These are phyloP conservation scores for Trachelus tabidus DNA, from an alignment of 2,888 invertebrate genomes.

Conservation along the genomic window DNA sequence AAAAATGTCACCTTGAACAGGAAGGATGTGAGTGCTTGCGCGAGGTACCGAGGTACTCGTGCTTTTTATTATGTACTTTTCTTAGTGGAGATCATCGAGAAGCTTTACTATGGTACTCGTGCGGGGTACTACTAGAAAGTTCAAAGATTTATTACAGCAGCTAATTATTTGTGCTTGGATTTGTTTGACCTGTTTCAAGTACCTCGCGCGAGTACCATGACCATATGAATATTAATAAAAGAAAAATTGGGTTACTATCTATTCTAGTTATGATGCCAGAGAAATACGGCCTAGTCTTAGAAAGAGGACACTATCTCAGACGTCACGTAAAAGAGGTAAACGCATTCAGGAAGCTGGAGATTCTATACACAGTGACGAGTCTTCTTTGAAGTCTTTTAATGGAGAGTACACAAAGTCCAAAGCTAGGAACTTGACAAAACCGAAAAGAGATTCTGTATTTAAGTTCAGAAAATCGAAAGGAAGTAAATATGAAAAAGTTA, in stretches of 20 bases:
- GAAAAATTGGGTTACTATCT: neutral
- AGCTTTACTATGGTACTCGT: neutral
- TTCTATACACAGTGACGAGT: neutral
- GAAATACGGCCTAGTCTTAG: neutral
- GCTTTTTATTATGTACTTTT: neutral
- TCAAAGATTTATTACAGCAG: neutral
- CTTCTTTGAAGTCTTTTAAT: neutral
- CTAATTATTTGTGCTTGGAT: too few relatives aligned
- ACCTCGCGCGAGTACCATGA: neutral
- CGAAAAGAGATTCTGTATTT: neutral
- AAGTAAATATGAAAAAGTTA: neutral
- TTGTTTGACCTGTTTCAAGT: neutral
- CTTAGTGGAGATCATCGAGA: neutral
- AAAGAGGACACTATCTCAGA: neutral
- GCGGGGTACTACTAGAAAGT: neutral
- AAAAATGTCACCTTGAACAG: neutral
- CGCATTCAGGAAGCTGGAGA: neutral
- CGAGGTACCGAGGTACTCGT: neutral
- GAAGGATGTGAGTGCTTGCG: neutral
- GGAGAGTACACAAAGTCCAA: neutral
- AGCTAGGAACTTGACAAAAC: neutral
- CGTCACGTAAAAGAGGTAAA: neutral
- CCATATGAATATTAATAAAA: neutral
- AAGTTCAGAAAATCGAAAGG: neutral
- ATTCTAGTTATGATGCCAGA: neutral